Base-by-base conservation (phyloP, 2,797 vertebrate genomes). In the Enteromius thamalakanensis region DNA sequence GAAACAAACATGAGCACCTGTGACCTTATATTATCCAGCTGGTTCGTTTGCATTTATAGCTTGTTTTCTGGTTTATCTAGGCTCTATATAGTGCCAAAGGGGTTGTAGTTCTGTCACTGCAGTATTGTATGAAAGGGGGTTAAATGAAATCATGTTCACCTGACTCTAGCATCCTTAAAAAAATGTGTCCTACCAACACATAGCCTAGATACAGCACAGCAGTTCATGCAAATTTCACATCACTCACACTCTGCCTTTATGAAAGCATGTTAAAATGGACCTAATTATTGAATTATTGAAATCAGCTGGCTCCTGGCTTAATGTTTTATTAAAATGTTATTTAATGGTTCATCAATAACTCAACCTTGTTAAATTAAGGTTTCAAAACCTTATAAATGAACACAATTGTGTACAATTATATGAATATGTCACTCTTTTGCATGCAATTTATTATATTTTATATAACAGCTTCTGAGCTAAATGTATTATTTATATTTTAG, bases 141-240 rank as follows among this genome's bases (percentile, higher is more conserved):
- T 42, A 21, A 47, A 49, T 45, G 23, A 65, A 65, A 49, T 78
- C 23, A 47, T 47, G 40, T 55, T 53, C 47, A 74, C 26, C 17
- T 53, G 26, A 19, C 26, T 6, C 12, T 75, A 17, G 23, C 15
- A 4, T 78, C 14, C 55, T 47, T 23, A 29, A 42, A 49, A 45
- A 62, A 77, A 45, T 17, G 4, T 42, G 58, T 19, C 34, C n/a
- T 45, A 26, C 58, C 40, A 47, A 49, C 42, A 64, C 60, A 65
- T 0, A 78, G 37, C n/a, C 58, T 32, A 47, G 75, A 64, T 77
- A 32, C 55, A 77, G 55, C 55, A 62, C 75, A 47, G 40, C 76
- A 65, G 23, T 65, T 78, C 58, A 78, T 78, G 76, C 58, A 21
- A 1, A 77, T 60, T 49, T 78, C 26, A 21, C 42, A 21, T 65